phyloP scores from a whole-genome alignment of 1,140 invertebrate genomes.

The Eulimnadia texana region DNA sequence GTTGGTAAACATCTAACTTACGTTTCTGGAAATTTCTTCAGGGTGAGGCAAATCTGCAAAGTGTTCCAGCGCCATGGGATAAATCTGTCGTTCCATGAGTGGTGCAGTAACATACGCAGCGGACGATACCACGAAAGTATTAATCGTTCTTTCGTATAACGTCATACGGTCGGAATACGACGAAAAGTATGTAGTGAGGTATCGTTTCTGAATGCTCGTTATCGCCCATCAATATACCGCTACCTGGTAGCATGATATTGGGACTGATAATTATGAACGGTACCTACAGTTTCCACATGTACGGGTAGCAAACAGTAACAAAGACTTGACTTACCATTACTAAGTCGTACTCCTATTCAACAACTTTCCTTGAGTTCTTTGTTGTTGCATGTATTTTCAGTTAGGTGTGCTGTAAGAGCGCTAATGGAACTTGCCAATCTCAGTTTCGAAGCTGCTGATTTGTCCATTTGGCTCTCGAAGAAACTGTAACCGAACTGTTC shows the following conservation, averaged over 20 bases:
- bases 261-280: conserved; percentile 36
- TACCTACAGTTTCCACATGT: conserved; percentile 34
- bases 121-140: conserved; percentile 18
- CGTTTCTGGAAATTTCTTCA: conserved; percentile 18
- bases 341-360: conserved; percentile 22
- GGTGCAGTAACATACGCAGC: not conserved
- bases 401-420: not conserved
- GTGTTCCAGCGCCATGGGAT: conserved; percentile 1
- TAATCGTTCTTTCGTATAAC: conserved; percentile 17
- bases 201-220: conserved; percentile 26
- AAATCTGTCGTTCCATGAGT: not conserved
- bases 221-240: conserved; percentile 35
- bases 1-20: conserved; percentile 20
- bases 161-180: conserved; percentile 3
- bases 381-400: not conserved
- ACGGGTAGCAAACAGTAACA: conserved; percentile 22
- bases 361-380: not conserved
- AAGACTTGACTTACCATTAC: conserved; percentile 24
- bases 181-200: not conserved
- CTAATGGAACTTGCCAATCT: not conserved
- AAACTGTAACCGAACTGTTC: not conserved
- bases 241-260: not conserved
- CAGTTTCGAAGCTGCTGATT: not conserved
- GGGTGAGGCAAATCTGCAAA: conserved; percentile 17
- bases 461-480: not conserved